Evolutionary conservation across 2,888 invertebrate species (phyloP), one percentile per base, ranked within the genome.

Genomic region (Pheosia tremula): DNA sequence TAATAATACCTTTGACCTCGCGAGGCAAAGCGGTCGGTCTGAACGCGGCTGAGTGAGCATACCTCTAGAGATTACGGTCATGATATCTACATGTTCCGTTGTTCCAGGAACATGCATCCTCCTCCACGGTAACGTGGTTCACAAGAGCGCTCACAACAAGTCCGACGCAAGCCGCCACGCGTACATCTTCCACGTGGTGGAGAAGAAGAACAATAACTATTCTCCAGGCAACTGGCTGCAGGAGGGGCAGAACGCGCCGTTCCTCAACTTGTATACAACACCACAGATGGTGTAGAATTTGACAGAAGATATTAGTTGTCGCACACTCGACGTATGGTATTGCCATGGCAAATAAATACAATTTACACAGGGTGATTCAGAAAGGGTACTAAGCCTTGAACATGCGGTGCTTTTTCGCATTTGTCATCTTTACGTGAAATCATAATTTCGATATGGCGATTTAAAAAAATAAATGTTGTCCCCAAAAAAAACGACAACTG

Each of bases 151-250:
- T 59, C 93, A 94, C 8, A 99, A 99, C 87, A 96, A 94, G 64
- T 98, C 98, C 0, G 84, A 94, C 3, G 95, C 95, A 68, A 96
- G 98, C n/a, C 95, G 99, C 45, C 97, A 98, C 79, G 98, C 98
- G 0, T 99, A 99, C 90, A 98, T 99, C 6, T 99, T 99, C 90
- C 99, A 99, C 86, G 95, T 98, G 0, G 95, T 97, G 62, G 99
- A 99, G 86, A 95, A 95, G 68, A 91, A 96, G 24, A 91, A 96
- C 63, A 96, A 97, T 43, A 91, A 94, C 61, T 99, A 97, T 89
- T 96, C 97, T 0, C 86, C 95, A 53, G 88, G 97, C 7, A 99
- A 99, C 84, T 99, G 99, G 99, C 90, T 98, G 1, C 98, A 97
- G 84, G 96, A 96, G 60, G 95, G 96, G 0, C 86, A 94, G 55